Percentiles rank a stretch among this genome's conserved stretches.
These are phyloP conservation scores for Chloroclysta siterata DNA, from an alignment of 2,888 invertebrate genomes.

Conservation along the genomic window DNA sequence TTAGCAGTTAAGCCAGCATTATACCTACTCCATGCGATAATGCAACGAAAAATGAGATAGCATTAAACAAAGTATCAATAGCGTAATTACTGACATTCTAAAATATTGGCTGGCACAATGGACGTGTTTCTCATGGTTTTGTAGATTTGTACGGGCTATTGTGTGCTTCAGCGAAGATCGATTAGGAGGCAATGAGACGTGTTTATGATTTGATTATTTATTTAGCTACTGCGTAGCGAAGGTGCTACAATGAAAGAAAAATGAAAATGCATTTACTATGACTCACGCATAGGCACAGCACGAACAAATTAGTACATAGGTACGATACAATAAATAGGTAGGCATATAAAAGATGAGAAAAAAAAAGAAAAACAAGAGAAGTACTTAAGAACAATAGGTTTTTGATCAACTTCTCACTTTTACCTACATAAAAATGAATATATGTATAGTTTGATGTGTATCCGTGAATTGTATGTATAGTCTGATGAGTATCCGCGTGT, in stretches of 20 bases:
- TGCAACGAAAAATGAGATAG: not conserved
- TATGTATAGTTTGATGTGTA: no score
- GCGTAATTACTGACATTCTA: conserved; percentile 33
- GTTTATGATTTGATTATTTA: conserved; percentile 15
- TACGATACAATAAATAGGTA: no score
- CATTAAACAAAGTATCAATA: conserved; percentile 37
- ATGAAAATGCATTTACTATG: no score
- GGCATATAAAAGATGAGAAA: not conserved
- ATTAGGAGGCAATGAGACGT: conserved; percentile 47
- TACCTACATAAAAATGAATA: no score
- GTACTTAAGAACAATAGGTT: no score
- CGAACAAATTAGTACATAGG: no score
- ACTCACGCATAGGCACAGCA: no score
- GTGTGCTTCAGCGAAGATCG: conserved; percentile 50
- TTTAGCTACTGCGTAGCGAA: not conserved
- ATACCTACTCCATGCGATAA: not conserved
- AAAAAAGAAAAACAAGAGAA: no score
- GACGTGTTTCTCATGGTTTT: conserved; percentile 56
- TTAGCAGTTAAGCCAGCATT: no score
- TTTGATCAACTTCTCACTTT: no score
- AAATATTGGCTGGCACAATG: conserved; percentile 49
- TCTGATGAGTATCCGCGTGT: no score
- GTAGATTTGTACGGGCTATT: conserved; percentile 44
- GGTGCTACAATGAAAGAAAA: not conserved
- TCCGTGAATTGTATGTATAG: no score